phyloP scores from a whole-genome alignment of 2,113 vertebrate genomes.

The Anseranas semipalmata region DNA sequence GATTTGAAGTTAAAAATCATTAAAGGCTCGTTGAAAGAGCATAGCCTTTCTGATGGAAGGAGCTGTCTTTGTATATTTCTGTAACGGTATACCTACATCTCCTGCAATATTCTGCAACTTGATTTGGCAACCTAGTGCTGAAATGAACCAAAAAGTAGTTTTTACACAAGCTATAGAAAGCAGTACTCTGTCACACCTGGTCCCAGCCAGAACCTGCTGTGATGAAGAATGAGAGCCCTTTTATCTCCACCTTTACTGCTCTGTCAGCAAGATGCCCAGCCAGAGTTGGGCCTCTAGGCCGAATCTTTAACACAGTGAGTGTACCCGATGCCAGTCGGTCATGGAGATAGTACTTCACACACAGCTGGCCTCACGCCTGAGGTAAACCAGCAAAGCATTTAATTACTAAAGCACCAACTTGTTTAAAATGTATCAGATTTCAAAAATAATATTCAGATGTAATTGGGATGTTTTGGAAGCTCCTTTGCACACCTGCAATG shows the following conservation, averaged over 20 bases:
- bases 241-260: too few relatives aligned
- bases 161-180: not conserved
- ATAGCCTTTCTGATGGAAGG: too few relatives aligned
- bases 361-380: not conserved
- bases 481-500: not conserved
- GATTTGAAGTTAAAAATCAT: not conserved
- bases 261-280: not conserved
- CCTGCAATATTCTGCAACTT: not conserved
- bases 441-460: not conserved
- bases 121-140: too few relatives aligned
- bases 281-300: too few relatives aligned
- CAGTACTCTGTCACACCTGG: too few relatives aligned
- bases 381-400: not conserved
- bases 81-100: not conserved
- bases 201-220: not conserved
- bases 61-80: not conserved
- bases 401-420: not conserved
- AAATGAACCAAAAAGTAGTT: not conserved
- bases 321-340: not conserved
- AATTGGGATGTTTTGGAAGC: not conserved
- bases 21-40: not conserved
- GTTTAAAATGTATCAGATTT: not conserved
- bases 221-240: not conserved
- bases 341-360: too few relatives aligned
- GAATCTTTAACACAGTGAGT: not conserved